Evolutionary conservation across 2,797 vertebrate genomes (phyloP).

Genomic region (Mustela erminea): DNA sequence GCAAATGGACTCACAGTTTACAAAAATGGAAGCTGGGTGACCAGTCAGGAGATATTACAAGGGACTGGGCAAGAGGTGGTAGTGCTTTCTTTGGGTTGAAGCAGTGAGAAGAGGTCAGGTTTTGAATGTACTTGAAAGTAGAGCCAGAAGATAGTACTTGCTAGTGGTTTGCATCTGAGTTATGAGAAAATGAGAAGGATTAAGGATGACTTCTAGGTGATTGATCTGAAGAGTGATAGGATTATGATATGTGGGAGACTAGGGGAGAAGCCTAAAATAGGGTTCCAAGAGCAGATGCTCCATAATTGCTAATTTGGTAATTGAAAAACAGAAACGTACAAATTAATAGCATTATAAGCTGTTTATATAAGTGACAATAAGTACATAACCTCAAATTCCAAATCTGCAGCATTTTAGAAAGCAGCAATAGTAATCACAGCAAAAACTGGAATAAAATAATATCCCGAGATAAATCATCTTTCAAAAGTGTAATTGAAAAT

Average conservation of each 20-base stretch:
- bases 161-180: not conserved
- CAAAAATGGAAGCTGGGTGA: not conserved
- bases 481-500: conserved; percentile 54
- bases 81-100: not conserved
- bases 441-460: conserved; percentile 50
- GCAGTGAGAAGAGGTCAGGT: not conserved
- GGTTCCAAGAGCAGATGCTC: conserved; percentile 35
- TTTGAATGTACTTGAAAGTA: not conserved
- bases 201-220: not conserved
- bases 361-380: conserved; percentile 50
- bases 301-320: conserved; percentile 54
- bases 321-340: conserved; percentile 63
- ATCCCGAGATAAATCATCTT: not conserved
- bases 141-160: not conserved
- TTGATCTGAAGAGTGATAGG: not conserved
- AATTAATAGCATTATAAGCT: conserved; percentile 65
- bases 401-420: conserved; percentile 56
- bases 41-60: not conserved
- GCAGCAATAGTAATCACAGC: conserved; percentile 24
- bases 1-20: not conserved
- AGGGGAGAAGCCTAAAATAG: not conserved
- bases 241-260: not conserved
- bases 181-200: not conserved
- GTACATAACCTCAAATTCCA: conserved; percentile 9
- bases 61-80: not conserved